Conservation (phyloP, 2,797 vertebrate species). For the Sylvia borin region DNA sequence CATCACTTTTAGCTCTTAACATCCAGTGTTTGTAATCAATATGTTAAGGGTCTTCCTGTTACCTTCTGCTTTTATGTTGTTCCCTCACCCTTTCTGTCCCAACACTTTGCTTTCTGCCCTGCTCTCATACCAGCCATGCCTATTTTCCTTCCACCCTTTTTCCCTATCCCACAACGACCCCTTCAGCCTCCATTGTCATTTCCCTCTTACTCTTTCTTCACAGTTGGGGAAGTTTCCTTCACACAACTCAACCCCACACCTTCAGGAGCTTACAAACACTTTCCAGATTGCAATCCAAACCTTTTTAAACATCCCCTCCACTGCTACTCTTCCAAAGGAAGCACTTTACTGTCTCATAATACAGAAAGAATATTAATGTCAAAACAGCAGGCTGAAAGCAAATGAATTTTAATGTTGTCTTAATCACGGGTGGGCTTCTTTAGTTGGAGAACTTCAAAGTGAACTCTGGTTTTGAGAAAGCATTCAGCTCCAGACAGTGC, state of each 20-base stretch:
- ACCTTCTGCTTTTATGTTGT: neutral
- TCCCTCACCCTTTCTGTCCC: neutral
- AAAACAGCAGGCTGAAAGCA: neutral
- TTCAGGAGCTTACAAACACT: neutral
- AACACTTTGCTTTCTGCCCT: neutral
- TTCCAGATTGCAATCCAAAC: neutral
- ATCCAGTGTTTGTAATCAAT: neutral
- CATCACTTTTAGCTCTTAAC: neutral
- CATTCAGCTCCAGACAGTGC: neutral
- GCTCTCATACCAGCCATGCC: accelerated
- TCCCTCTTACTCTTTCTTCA: neutral
- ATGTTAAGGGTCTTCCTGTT: neutral
- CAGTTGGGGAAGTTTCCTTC: neutral
- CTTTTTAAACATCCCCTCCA: neutral
- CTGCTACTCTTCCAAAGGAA: neutral
- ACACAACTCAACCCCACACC: neutral
- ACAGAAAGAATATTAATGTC: neutral
- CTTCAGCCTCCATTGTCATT: neutral
- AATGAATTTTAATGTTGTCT: neutral
- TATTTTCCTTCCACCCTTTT: neutral
- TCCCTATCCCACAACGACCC: neutral
- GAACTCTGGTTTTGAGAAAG: neutral
- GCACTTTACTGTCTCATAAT: neutral
- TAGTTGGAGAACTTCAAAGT: neutral
- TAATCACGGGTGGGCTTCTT: neutral